These are phyloP conservation scores for Acanthococcus lagerstroemiae DNA, from an alignment of 2,888 invertebrate species.

Conservation along the genomic window DNA sequence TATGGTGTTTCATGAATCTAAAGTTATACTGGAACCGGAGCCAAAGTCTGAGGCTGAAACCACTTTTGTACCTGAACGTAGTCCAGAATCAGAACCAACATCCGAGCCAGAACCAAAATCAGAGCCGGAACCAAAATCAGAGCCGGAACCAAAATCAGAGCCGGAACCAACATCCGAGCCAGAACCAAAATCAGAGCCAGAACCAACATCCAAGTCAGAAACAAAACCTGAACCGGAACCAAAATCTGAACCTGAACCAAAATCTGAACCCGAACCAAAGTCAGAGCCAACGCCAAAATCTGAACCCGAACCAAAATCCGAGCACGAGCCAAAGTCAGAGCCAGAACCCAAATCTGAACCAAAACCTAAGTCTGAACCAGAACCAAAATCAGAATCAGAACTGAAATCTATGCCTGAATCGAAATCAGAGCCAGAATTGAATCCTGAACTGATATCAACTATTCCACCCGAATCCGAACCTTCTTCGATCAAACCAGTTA, in stretches of 20 bases:
- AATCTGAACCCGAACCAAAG: conserved; percentile 36
- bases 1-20: no score
- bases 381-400: conserved; percentile 35
- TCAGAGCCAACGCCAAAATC: conserved; percentile 38
- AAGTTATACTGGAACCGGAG: conserved; percentile 34
- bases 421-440: conserved; percentile 35
- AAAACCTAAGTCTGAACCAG: conserved; percentile 34
- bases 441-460: conserved; percentile 33
- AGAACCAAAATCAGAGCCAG: conserved; percentile 39
- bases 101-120: conserved; percentile 33
- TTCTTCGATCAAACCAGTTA: conserved; percentile 19
- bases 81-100: conserved; percentile 36
- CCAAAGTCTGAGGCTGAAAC: conserved; percentile 36
- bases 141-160: conserved; percentile 19
- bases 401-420: conserved; percentile 35
- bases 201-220: conserved; percentile 35
- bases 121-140: conserved; percentile 22
- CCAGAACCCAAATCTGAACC: conserved; percentile 37
- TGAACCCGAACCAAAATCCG: conserved; percentile 37
- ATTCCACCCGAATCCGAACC: conserved; percentile 11
- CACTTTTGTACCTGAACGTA: conserved; percentile 35
- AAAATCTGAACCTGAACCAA: conserved; percentile 34
- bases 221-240: conserved; percentile 38
- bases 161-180: conserved; percentile 37
- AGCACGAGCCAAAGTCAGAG: conserved; percentile 36